Percentiles rank a stretch among this genome's conserved stretches.
Evolutionary conservation across 2,797 vertebrate species (phyloP).

Genomic region (Dermochelys coriacea): DNA sequence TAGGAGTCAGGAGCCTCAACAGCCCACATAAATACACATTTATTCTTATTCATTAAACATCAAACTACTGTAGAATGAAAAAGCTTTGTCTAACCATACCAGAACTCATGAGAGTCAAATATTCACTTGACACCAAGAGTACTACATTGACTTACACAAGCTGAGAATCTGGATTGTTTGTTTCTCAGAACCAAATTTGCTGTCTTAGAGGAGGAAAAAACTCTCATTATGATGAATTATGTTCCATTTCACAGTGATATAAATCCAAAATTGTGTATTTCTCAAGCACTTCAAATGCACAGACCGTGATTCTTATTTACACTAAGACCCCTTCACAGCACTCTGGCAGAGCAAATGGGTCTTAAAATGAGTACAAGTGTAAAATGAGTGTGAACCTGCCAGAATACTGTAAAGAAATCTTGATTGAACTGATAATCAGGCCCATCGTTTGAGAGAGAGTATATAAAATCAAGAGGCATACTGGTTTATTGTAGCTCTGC

Average conservation of each 20-base stretch:
- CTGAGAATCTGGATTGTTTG: not conserved
- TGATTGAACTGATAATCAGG: not conserved
- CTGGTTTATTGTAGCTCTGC: not conserved
- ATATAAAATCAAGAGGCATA: not conserved
- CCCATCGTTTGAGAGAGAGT: not conserved
- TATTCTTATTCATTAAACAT: not conserved
- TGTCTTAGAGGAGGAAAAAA: not conserved
- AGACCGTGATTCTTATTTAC: not conserved
- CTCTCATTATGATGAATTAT: not conserved
- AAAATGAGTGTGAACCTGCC: not conserved
- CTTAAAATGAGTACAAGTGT: fast-evolving
- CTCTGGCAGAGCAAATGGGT: not conserved
- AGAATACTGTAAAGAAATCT: not conserved
- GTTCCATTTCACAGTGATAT: not conserved
- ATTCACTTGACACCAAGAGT: not conserved
- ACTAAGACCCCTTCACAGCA: not conserved
- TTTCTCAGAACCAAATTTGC: not conserved
- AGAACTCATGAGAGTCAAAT: not conserved
- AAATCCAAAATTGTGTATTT: not conserved
- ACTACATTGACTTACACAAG: not conserved
- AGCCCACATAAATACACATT: not conserved
- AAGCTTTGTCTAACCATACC: not conserved
- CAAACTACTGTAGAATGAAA: not conserved
- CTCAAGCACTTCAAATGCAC: not conserved
- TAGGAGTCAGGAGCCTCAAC: not conserved